Conservation (phyloP, 53 echinoderm and acorn worm species). For the Arbacia lixula region DNA sequence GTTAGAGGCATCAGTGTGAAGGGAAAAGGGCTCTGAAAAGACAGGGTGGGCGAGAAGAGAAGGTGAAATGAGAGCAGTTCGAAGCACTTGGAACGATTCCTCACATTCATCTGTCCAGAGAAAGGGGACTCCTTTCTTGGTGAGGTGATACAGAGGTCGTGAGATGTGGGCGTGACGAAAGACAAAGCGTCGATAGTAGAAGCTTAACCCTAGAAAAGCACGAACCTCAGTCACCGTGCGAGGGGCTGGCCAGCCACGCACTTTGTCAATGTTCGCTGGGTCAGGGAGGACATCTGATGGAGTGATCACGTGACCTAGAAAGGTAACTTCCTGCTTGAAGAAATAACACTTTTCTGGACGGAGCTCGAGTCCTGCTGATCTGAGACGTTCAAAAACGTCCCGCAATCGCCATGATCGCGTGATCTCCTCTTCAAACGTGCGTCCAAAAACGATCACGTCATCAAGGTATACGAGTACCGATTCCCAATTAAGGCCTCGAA, state of each 20-base stretch:
- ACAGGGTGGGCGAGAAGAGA: constrained; percentile 70
- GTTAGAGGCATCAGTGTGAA: constrained; percentile 68
- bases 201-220: constrained; percentile 60
- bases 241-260: constrained; percentile 61
- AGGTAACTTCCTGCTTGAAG: constrained; percentile 53
- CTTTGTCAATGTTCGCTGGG: constrained; percentile 53
- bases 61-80: constrained; percentile 27
- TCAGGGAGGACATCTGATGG: constrained; percentile 45
- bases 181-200: constrained; percentile 66
- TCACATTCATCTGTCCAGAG: constrained; percentile 57
- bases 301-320: constrained; percentile 70
- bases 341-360: constrained; percentile 47
- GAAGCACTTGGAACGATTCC: constrained; percentile 14
- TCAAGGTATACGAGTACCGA: constrained; percentile 68
- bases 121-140: constrained; percentile 45
- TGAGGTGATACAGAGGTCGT: constrained; percentile 52
- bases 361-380: constrained; percentile 33
- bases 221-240: constrained; percentile 49
- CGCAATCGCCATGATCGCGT: constrained; percentile 36
- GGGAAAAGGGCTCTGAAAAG: constrained; percentile 30
- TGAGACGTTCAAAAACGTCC: constrained; percentile 50
- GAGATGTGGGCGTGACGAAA: constrained; percentile 52
- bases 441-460: constrained; percentile 71
- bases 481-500: constrained; percentile 62
- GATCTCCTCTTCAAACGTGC: constrained; percentile 60